These are phyloP conservation scores for Congeria kusceri DNA, from an alignment of 2,888 invertebrate genomes.

Conservation along the genomic window DNA sequence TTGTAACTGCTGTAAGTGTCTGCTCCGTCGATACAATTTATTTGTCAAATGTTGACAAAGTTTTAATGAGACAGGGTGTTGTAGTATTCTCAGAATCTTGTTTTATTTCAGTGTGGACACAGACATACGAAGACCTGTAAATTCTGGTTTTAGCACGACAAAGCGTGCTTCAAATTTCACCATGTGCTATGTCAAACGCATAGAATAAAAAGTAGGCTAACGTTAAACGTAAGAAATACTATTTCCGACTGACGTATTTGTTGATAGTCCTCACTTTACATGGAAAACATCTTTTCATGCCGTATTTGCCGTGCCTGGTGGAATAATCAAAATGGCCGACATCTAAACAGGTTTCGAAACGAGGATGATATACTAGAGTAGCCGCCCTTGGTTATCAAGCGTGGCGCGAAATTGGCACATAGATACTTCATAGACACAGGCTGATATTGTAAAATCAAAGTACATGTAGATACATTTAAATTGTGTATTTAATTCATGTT, in stretches of 20 bases:
- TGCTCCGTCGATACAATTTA: neutral
- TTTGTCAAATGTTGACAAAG: neutral
- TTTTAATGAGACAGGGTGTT: neutral
- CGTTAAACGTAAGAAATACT: too few species aligned
- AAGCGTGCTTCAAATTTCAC: neutral
- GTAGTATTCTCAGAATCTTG: neutral
- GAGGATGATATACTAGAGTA: constrained; percentile 1
- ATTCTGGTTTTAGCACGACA: neutral
- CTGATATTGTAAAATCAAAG: too few species aligned
- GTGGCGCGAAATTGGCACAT: too few species aligned
- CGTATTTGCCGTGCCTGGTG: too few species aligned
- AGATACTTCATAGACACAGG: too few species aligned
- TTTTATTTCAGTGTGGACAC: neutral
- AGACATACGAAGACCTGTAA: neutral
- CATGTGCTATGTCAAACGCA: constrained; percentile 3
- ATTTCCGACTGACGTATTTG: too few species aligned
- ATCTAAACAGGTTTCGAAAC: neutral
- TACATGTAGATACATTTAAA: too few species aligned
- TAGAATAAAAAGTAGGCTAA: too few species aligned
- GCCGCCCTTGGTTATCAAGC: neutral
- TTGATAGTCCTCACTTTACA: too few species aligned
- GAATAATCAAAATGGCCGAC: constrained; percentile 4
- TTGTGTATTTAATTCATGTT: too few species aligned
- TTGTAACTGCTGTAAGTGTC: neutral
- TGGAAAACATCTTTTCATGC: too few species aligned